phyloP scores from a whole-genome alignment of 2,113 vertebrate species.

The Clarias magur region DNA sequence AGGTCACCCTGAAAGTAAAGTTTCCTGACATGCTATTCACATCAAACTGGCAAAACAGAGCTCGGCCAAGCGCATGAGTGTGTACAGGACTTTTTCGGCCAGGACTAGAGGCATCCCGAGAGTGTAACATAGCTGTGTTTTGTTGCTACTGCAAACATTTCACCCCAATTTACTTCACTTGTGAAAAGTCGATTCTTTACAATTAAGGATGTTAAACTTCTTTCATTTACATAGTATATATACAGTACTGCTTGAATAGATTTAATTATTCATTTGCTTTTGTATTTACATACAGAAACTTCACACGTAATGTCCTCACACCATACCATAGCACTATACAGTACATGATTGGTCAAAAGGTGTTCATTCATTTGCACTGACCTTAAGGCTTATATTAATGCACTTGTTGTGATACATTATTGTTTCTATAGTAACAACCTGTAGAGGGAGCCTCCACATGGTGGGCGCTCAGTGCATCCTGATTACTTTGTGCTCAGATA shows the following conservation, averaged over 20 bases:
- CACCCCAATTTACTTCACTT: neutral
- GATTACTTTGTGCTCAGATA: neutral
- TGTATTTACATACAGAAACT: neutral
- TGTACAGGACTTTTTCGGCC: slow-evolving; percentile 3
- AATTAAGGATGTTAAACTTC: neutral
- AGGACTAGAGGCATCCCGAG: neutral
- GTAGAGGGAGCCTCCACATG: neutral
- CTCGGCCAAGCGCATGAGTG: neutral
- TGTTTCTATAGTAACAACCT: neutral
- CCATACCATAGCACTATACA: neutral
- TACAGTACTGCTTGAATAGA: neutral
- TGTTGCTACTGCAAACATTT: neutral
- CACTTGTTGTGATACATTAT: neutral
- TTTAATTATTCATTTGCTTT: neutral
- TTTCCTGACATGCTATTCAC: slow-evolving; percentile 29
- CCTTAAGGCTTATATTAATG: neutral
- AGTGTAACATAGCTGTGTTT: neutral
- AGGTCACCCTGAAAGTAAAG: slow-evolving; percentile 23
- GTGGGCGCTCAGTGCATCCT: neutral
- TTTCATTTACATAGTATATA: neutral
- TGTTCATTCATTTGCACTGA: neutral
- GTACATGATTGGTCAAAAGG: neutral
- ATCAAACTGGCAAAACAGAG: slow-evolving; percentile 24
- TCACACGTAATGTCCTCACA: neutral
- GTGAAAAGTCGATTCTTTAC: neutral